Base-by-base conservation (phyloP, 2,113 vertebrate genomes). In the Corythornis vintsioides region DNA sequence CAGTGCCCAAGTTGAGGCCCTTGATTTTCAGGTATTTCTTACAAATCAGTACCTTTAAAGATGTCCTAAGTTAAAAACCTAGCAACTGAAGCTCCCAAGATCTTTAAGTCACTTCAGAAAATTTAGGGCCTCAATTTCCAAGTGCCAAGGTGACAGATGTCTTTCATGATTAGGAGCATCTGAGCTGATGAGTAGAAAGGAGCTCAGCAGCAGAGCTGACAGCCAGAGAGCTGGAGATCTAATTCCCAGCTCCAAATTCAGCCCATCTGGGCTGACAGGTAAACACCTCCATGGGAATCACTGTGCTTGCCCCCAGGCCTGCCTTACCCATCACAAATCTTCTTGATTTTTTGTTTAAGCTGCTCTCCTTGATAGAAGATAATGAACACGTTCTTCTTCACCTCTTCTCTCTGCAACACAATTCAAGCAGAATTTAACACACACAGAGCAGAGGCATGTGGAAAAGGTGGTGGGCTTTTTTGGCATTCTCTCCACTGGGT, bases 361-460 rank as follows among this genome's bases (percentile, higher is more conserved):
- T 98, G 98, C 31, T 98, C 98, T 79, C 98, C 98, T 97, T 98
- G 98, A 70, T 98, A 98, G 97, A 98, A 98, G 91, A 98, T 97
- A 93, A 98, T 98, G 94, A 98, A 98, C 52, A 98, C 97, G 0
- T 98, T 98, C 97, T 98, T 98, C 87, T 98, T 98, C 72, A 98
- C 92, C 69, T 98, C 97, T 97, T 98, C 98, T 95, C 96, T 98
- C 98, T 98, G 94, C 64, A 95, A 97, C 18, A 31, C 21, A 95
- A 93, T 81, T 59, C 64, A 90, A 86, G 15, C 13, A 84, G 71
- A 90, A 81, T 88, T 83, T 81, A 89, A 81, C 22, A 14, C 26
- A 73, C 13, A 2, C 13, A 18, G 15, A 47, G 19, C 26, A 53
- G 31, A 57, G 22, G 35, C 22, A 48, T 9, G 31, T 4, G 3